Percentiles rank a stretch among this genome's conserved stretches.
These are phyloP conservation scores for pig (Sus scrofa) DNA, from an alignment of 2,113 vertebrate genomes.

Conservation along the genomic window DNA sequence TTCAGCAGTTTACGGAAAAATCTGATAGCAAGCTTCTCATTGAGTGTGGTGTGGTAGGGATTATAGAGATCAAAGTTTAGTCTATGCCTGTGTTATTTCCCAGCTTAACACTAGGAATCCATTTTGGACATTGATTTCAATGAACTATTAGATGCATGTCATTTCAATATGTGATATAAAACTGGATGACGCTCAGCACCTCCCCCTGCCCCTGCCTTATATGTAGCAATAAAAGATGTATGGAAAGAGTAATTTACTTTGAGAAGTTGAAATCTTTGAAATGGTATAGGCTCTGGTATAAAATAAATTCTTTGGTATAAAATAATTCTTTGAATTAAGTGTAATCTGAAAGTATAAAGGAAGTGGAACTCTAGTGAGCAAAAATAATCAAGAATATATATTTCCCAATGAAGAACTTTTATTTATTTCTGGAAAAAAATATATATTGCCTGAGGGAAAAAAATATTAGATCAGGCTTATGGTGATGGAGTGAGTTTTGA, in stretches of 20 bases:
- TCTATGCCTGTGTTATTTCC: background rate
- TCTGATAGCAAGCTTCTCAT: background rate
- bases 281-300: background rate
- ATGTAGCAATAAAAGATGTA: background rate
- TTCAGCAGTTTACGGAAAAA: conserved; percentile 24
- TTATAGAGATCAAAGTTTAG: background rate
- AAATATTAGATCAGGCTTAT: conserved; percentile 23
- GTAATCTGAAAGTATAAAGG: background rate
- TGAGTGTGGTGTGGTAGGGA: background rate
- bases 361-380: background rate
- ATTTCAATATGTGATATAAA: conserved; percentile 39
- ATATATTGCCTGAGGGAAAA: background rate
- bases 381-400: conserved; percentile 43
- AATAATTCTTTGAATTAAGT: conserved; percentile 31
- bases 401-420: background rate
- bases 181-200: background rate
- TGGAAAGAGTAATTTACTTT: conserved; percentile 35
- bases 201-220: background rate
- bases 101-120: background rate
- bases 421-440: conserved; percentile 9
- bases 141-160: conserved; percentile 11
- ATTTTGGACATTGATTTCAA: conserved; percentile 42
- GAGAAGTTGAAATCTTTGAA: conserved; percentile 18
- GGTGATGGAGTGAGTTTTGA: conserved; percentile 59
- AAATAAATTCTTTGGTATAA: background rate